These are phyloP conservation scores for Phlogophora meticulosa DNA, from an alignment of 2,888 invertebrate species.

Conservation along the genomic window DNA sequence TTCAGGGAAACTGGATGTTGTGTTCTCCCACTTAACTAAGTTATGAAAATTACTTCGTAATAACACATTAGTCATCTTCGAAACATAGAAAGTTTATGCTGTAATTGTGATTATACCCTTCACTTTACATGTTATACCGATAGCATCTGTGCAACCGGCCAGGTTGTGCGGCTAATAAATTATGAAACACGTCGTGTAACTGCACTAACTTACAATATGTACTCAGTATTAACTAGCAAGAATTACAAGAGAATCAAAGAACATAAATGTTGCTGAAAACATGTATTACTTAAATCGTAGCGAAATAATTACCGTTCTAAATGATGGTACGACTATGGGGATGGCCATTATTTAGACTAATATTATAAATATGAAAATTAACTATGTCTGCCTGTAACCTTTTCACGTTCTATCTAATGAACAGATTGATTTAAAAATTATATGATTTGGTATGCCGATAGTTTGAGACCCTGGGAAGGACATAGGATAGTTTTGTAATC, in stretches of 20 bases:
- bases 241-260: slow-evolving; percentile 28
- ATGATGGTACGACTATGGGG: background rate
- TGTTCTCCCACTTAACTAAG: slow-evolving; percentile 10
- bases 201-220: slow-evolving; percentile 45
- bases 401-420: too few species aligned
- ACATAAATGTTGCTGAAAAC: slow-evolving; percentile 30
- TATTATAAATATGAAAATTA: background rate
- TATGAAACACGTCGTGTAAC: slow-evolving; percentile 62
- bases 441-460: too few species aligned
- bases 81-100: slow-evolving; percentile 62
- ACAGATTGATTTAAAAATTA: too few species aligned
- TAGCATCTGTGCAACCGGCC: slow-evolving; percentile 62
- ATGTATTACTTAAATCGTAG: slow-evolving; percentile 5
- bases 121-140: slow-evolving; percentile 63
- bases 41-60: slow-evolving; percentile 47
- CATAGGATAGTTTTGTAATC: too few species aligned
- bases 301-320: slow-evolving; percentile 16
- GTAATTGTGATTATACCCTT: slow-evolving; percentile 65
- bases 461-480: too few species aligned
- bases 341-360: slow-evolving; percentile 27
- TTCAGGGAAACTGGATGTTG: slow-evolving; percentile 5
- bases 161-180: slow-evolving; percentile 62
- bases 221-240: slow-evolving; percentile 38
- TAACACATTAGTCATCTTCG: slow-evolving; percentile 48
- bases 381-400: too few species aligned